These are phyloP conservation scores for Pimephales promelas DNA, from an alignment of 2,113 vertebrate genomes.

Conservation along the genomic window DNA sequence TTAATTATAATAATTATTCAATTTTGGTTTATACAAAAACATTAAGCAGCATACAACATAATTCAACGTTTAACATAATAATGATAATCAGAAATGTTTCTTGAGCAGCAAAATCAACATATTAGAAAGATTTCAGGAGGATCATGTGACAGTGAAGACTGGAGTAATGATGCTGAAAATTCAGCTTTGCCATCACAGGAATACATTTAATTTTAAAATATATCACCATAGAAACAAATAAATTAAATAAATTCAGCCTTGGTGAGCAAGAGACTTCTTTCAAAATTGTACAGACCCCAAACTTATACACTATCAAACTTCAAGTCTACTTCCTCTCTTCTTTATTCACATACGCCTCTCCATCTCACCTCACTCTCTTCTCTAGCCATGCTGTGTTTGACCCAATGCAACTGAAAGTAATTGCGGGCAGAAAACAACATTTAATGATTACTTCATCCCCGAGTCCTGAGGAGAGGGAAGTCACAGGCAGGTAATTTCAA, in stretches of 20 bases:
- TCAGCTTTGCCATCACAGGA: too few species aligned
- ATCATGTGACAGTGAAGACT: too few species aligned
- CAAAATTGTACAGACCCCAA: neutral
- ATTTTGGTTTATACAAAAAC: too few species aligned
- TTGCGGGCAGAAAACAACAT: conserved; percentile 81
- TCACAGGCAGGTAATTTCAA: conserved; percentile 79
- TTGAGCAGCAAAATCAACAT: too few species aligned
- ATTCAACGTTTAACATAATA: too few species aligned
- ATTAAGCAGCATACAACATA: too few species aligned
- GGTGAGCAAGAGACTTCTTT: neutral
- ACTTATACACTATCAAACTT: conserved; percentile 58
- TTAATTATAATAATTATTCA: too few species aligned
- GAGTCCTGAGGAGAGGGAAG: conserved; percentile 72
- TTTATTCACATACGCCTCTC: neutral
- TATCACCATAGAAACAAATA: neutral
- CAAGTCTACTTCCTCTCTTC: conserved; percentile 35
- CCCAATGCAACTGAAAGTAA: conserved; percentile 79
- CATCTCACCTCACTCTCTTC: conserved; percentile 33
- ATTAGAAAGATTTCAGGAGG: too few species aligned
- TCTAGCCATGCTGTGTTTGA: conserved; percentile 71
- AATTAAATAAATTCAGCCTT: neutral
- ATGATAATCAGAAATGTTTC: too few species aligned
- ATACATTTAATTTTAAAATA: too few species aligned
- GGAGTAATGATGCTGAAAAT: too few species aligned
- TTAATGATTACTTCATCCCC: conserved; percentile 82